Base-by-base conservation (phyloP, 2,797 vertebrate genomes). In the Cyclopterus lumpus region DNA sequence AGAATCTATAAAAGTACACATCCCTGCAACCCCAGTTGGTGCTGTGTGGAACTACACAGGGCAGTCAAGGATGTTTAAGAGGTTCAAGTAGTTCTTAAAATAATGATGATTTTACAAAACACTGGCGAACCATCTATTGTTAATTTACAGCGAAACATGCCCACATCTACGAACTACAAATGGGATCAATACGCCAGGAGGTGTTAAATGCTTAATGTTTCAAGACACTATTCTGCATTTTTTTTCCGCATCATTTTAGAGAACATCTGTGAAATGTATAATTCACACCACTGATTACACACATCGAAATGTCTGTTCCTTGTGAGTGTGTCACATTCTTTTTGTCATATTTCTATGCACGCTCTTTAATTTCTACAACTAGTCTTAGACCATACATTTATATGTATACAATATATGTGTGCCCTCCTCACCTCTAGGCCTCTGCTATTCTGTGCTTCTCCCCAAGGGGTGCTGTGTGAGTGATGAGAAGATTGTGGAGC, bases 401-500 rank as follows among this genome's bases (percentile, higher is more conserved):
- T 15, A 15, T 40, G 38, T 40, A 40, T 40, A 40, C 4, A 40
- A 40, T 40, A 40, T 40, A 15, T 40, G 24, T 24, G 22, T 53
- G 22, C 5, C n/a, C 22, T 24, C 46, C 85, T 89, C 84, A 91
- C 89, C 91, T 90, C 83, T 82, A 85, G 91, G 84, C 87, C 87
- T 87, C 67, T 82, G 84, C 77, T 86, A 83, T n/a, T n/a, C n/a
- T n/a, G n/a, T 82, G 64, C 84, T 66, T 75, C 82, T 83, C 77
- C 90, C 86, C 65, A 22, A 36, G 87, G 81, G 89, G 90, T 1
- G 7, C 53, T 2, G 59, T 79, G 82, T 90, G 90, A 91, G 82
- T 88, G 90, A 90, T 91, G 84, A 89, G 83, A 86, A 78, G 84
- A 78, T 87, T 89, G 80, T 84, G 58, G 68, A 89, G 83, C 82